Evolutionary conservation across 2,888 invertebrate genomes (phyloP).

Genomic region (Sphaerophoria taeniata): DNA sequence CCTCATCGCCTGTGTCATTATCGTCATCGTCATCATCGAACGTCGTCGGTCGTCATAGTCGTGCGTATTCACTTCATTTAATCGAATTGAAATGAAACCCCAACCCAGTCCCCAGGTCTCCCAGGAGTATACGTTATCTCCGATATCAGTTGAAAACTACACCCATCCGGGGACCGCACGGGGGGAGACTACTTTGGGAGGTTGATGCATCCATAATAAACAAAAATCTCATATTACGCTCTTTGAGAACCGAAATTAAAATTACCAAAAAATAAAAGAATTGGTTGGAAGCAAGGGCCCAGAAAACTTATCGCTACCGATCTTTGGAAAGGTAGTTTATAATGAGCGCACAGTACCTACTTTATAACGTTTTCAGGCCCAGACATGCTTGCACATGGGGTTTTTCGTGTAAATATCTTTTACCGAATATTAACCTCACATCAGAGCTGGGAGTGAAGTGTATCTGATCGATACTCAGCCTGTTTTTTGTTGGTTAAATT

Average conservation of each 20-base stretch:
- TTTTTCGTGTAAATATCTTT: constrained; percentile 40
- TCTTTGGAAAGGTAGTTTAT: constrained; percentile 54
- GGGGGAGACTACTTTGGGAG: not conserved
- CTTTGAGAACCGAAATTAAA: constrained; percentile 10
- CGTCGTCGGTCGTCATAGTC: not conserved
- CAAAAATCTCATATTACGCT: constrained; percentile 66
- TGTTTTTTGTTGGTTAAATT: constrained; percentile 18
- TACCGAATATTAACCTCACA: constrained; percentile 50
- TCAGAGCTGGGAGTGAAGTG: constrained; percentile 17
- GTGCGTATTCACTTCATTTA: constrained; percentile 53
- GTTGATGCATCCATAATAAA: constrained; percentile 55
- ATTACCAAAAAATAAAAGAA: constrained; percentile 18
- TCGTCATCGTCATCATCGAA: not conserved
- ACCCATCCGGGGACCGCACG: constrained; percentile 7
- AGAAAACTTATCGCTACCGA: constrained; percentile 63
- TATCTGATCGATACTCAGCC: constrained; percentile 49
- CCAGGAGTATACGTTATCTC: constrained; percentile 71
- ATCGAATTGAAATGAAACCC: constrained; percentile 49
- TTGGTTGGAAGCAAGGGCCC: constrained; percentile 10
- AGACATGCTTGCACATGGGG: constrained; percentile 19
- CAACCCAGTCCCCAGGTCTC: constrained; percentile 45
- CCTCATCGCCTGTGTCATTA: not conserved
- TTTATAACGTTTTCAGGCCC: not conserved
- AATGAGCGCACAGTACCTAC: constrained; percentile 3
- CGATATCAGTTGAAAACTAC: constrained; percentile 56